phyloP scores from a whole-genome alignment of 2,113 vertebrate genomes.

The pig (Sus scrofa) region T2T-Sscrofa CM000817.6:83017001-83017500 shows the following conservation, averaged over 20 bases:
- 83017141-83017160: too few relatives aligned
- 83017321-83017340: background rate
- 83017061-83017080: background rate
- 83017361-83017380: background rate
- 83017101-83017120: background rate
- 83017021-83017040: background rate
- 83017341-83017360: background rate
- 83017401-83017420: background rate
- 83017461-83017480: background rate
- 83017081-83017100: background rate
- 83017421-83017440: constrained; percentile 13
- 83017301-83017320: background rate
- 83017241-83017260: background rate
- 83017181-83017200: too few relatives aligned
- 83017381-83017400: background rate
- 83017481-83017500: constrained; percentile 45
- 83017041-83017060: background rate
- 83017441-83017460: background rate
- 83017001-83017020: constrained; percentile 15
- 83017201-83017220: background rate
- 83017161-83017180: too few relatives aligned
- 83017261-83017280: background rate
- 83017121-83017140: too few relatives aligned
- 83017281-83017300: background rate
- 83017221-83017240: background rate